Evolutionary conservation across 2,797 vertebrate species (phyloP).

Genomic region (Cynodonichthys magdalenae): DNA sequence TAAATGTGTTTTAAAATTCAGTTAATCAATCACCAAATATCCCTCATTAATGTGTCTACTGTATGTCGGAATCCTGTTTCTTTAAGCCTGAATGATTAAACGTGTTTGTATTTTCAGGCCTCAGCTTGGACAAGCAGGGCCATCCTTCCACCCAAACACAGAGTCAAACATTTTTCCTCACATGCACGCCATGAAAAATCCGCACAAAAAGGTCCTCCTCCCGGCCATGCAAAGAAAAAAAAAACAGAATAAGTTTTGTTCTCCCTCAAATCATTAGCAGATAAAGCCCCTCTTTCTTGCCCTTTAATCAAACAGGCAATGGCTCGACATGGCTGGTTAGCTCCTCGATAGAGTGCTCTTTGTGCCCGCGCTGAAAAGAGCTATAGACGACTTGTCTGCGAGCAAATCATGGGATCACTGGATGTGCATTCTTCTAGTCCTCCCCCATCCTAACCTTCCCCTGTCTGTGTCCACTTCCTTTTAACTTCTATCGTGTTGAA

Average conservation of each 20-base stretch:
- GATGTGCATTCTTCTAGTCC: constrained; percentile 69
- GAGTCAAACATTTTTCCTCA: constrained; percentile 64
- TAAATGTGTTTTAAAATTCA: too few relatives aligned
- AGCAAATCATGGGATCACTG: constrained; percentile 77
- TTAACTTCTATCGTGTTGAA: constrained; percentile 32
- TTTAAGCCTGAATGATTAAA: constrained; percentile 49
- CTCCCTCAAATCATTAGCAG: constrained; percentile 65
- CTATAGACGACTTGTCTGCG: constrained; percentile 63
- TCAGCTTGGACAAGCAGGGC: constrained; percentile 46
- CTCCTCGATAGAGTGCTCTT: constrained; percentile 78
- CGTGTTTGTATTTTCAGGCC: constrained; percentile 52
- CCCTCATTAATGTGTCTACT: too few relatives aligned
- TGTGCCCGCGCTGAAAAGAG: constrained; percentile 74
- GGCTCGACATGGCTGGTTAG: constrained; percentile 78
- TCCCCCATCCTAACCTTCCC: constrained; percentile 36
- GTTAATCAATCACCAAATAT: too few relatives aligned
- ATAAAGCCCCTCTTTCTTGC: constrained; percentile 74
- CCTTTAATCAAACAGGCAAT: constrained; percentile 79
- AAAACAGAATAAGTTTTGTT: constrained; percentile 71
- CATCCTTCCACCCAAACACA: constrained; percentile 50
- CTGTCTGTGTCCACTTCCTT: constrained; percentile 29
- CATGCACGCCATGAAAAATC: constrained; percentile 40
- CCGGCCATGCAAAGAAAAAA: constrained; percentile 50
- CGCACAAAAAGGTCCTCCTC: constrained; percentile 37
- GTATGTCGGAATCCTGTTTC: constrained; percentile 29